phyloP scores from a whole-genome alignment of 2,888 invertebrate genomes.

The Pogonocherus hispidulus region DNA sequence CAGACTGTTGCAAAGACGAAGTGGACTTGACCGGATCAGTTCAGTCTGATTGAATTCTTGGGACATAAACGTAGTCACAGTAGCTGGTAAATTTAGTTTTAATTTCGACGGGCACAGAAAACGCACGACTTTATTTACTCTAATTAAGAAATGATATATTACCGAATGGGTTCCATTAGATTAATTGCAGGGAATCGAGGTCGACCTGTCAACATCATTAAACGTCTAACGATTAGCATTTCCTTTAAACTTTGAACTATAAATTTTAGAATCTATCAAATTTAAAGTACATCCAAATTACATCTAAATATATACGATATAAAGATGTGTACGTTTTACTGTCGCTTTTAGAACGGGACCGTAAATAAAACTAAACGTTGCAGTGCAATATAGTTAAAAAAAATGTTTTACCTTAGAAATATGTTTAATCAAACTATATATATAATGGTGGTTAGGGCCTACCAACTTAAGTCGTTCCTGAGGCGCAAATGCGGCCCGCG shows the following conservation, averaged over 20 bases:
- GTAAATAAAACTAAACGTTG: no score
- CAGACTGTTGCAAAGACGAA: no score
- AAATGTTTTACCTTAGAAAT: neutral
- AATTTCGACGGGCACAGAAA: neutral
- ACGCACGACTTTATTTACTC: neutral
- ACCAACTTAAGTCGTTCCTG: no score
- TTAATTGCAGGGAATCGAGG: slow-evolving; percentile 21
- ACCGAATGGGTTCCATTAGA: neutral
- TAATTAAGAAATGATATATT: slow-evolving; percentile 1
- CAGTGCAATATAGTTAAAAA: no score
- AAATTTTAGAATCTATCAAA: slow-evolving; percentile 13
- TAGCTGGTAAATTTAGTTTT: neutral
- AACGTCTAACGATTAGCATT: slow-evolving; percentile 21
- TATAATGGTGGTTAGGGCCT: no score
- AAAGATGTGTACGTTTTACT: neutral
- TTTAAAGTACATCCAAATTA: slow-evolving; percentile 4
- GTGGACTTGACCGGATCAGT: no score
- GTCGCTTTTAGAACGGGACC: neutral
- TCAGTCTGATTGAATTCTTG: no score
- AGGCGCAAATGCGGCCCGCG: no score
- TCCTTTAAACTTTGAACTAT: slow-evolving; percentile 9
- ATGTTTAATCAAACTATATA: no score
- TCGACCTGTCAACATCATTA: slow-evolving; percentile 19
- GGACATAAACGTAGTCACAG: no score
- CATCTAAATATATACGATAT: neutral